Evolutionary conservation across 2,113 vertebrate species (phyloP).

Genomic region (Solenodon paradoxus): DNA sequence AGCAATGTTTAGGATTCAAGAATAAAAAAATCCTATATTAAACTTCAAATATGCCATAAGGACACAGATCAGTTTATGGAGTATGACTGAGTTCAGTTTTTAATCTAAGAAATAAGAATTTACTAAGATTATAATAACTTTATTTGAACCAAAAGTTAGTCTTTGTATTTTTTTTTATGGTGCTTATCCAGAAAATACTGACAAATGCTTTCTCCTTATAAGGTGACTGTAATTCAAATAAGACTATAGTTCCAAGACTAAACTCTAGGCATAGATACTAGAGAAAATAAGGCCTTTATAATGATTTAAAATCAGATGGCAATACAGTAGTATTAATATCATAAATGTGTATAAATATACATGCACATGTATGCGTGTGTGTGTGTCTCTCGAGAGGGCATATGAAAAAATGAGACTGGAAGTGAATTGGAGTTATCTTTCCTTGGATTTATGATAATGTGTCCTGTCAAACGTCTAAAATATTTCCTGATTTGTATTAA

Average conservation of each 20-base stretch:
- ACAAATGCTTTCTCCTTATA: background rate
- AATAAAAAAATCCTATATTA: constrained; percentile 1
- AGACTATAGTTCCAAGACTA: background rate
- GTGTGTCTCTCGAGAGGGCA: background rate
- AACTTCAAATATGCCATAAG: background rate
- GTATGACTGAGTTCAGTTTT: constrained; percentile 17
- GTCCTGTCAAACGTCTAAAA: background rate
- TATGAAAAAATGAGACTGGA: background rate
- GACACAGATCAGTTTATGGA: background rate
- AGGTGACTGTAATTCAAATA: background rate
- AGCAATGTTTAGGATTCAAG: background rate
- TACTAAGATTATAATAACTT: constrained; percentile 37
- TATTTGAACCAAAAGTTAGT: constrained; percentile 35
- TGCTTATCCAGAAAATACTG: background rate
- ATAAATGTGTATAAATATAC: background rate
- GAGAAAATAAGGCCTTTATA: constrained; percentile 14
- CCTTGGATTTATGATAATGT: background rate
- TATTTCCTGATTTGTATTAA: constrained; percentile 49
- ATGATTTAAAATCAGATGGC: constrained; percentile 2
- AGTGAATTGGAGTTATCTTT: background rate
- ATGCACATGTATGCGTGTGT: background rate
- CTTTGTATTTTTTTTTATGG: background rate
- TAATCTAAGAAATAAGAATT: constrained; percentile 32
- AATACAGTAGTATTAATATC: no score
- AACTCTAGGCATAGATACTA: background rate